Conservation (phyloP, 2,888 invertebrate species). For the Caprella mutica region DNA sequence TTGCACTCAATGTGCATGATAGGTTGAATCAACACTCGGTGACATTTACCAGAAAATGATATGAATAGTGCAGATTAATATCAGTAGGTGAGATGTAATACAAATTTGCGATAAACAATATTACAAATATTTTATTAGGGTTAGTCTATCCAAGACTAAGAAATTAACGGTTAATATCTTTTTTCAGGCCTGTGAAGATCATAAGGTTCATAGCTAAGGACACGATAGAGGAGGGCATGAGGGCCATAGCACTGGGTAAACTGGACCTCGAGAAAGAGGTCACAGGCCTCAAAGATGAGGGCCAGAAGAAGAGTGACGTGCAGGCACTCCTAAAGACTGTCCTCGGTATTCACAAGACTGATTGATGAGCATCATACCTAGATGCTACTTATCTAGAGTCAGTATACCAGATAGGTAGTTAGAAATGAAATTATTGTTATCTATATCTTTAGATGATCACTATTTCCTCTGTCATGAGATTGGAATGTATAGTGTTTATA, state of each 20-base stretch:
- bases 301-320: constrained; percentile 25
- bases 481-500: no score
- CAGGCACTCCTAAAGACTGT: constrained; percentile 24
- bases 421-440: no score
- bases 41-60: neutral
- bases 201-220: constrained; percentile 70
- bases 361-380: neutral
- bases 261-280: constrained; percentile 82
- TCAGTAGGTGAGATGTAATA: neutral
- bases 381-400: neutral
- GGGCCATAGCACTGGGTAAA: constrained; percentile 78
- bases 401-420: no score
- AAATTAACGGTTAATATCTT: neutral
- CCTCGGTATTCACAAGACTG: constrained; percentile 18
- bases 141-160: neutral
- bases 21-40: no score
- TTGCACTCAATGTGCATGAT: no score
- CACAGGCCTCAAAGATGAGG: constrained; percentile 36
- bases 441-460: no score
- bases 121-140: neutral
- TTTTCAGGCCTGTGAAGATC: constrained; percentile 64
- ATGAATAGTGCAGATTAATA: neutral
- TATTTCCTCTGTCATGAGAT: no score
- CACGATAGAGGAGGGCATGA: constrained; percentile 88
- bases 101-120: neutral